phyloP scores from a whole-genome alignment of 2,113 vertebrate genomes.

The Lophochroa leadbeateri region DNA sequence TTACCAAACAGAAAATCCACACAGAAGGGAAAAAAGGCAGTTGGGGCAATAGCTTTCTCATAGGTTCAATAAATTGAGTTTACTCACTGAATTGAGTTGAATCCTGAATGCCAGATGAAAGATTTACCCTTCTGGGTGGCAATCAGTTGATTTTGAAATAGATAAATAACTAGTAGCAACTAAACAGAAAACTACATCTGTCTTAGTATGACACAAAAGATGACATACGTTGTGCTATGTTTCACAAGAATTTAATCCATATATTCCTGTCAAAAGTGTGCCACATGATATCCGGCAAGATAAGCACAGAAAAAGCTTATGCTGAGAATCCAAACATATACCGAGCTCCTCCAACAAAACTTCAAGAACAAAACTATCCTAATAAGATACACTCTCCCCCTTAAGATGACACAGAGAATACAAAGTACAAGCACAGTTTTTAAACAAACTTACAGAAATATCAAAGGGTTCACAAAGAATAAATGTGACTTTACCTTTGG shows the following conservation, averaged over 20 bases:
- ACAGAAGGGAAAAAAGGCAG: background rate
- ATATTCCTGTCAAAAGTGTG: background rate
- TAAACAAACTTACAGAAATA: background rate
- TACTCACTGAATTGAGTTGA: background rate
- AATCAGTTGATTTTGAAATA: background rate
- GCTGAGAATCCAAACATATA: background rate
- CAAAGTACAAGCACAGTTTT: background rate
- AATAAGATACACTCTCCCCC: background rate
- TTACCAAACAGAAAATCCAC: background rate
- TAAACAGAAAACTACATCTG: background rate
- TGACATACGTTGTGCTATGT: background rate
- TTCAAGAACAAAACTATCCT: background rate
- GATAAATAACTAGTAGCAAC: background rate
- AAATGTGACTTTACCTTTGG: slow-evolving; percentile 87
- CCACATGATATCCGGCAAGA: background rate
- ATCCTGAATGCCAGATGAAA: background rate
- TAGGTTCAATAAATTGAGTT: background rate
- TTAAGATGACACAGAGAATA: background rate
- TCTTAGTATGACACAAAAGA: background rate
- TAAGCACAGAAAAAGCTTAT: background rate
- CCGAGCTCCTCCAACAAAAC: background rate
- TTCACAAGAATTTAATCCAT: background rate
- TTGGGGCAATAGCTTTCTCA: background rate
- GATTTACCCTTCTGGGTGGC: background rate
- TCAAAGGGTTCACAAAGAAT: background rate